phyloP scores from a whole-genome alignment of 30 jellyfish, hydroid and myxozoan species.

The Hydractinia symbiolongicarpus region DNA sequence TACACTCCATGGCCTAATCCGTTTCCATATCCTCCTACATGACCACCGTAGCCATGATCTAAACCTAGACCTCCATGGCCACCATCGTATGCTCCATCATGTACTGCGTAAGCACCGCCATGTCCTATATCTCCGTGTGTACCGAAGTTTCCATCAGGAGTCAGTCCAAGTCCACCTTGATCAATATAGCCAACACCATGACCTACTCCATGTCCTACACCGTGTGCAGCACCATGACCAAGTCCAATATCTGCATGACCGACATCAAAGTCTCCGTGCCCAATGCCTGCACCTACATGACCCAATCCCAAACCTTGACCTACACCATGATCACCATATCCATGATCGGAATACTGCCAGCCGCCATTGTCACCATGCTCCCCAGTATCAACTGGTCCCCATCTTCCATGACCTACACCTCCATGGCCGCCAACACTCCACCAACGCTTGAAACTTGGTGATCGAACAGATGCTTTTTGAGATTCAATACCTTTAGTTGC shows the following conservation, averaged over 20 bases:
- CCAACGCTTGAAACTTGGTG: conserved; percentile 10
- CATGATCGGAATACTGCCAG: background rate
- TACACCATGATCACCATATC: conserved; percentile 24
- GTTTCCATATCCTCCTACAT: conserved; percentile 41
- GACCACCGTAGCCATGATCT: conserved; percentile 27
- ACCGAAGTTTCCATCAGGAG: background rate
- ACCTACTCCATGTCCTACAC: background rate
- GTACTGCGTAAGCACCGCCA: conserved; percentile 7
- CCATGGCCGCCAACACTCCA: conserved; percentile 25
- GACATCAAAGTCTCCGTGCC: conserved; percentile 27
- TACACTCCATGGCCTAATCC: conserved; percentile 12
- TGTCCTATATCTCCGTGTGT: conserved; percentile 3
- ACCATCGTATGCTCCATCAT: conserved; percentile 55
- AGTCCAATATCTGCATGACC: conserved; percentile 48
- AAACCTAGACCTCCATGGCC: conserved; percentile 28
- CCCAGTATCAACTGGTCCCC: conserved; percentile 12
- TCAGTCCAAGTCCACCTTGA: background rate
- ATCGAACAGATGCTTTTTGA: conserved; percentile 5
- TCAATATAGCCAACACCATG: conserved; percentile 21
- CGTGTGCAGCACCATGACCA: background rate
- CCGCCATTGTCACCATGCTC: background rate
- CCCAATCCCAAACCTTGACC: conserved; percentile 30
- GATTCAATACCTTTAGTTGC: background rate
- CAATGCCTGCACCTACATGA: conserved; percentile 27
- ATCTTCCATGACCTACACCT: conserved; percentile 21